Conservation (phyloP, 2,888 invertebrate species). For the Carterocephalus palaemon region DNA sequence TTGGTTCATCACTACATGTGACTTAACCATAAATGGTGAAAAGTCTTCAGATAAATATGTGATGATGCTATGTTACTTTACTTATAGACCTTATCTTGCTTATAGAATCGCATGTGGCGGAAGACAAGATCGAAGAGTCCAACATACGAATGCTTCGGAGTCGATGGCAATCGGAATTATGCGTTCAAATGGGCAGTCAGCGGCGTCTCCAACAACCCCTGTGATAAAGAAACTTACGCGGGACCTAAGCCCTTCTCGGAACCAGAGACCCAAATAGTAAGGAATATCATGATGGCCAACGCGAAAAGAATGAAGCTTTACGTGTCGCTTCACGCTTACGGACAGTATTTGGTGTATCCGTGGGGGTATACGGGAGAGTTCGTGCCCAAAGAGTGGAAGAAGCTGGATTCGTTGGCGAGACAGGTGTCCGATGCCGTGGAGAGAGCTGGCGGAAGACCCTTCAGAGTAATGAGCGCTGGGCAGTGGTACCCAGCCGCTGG, state of each 20-base stretch:
- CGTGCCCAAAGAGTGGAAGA: conserved; percentile 69
- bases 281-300: conserved; percentile 72
- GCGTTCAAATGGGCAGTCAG: conserved; percentile 82
- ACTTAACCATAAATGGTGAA: too few species aligned
- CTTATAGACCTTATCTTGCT: too few species aligned
- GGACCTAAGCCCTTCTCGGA: conserved; percentile 81
- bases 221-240: conserved; percentile 78
- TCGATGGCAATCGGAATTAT: conserved; percentile 85
- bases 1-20: too few species aligned
- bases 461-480: conserved; percentile 69
- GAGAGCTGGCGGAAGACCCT: conserved; percentile 62
- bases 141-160: conserved; percentile 73
- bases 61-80: too few species aligned
- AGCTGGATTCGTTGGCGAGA: conserved; percentile 60
- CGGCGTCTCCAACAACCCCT: conserved; percentile 81
- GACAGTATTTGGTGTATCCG: conserved; percentile 81
- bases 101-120: conserved; percentile 81
- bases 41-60: too few species aligned
- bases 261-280: conserved; percentile 77
- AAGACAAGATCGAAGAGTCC: conserved; percentile 75
- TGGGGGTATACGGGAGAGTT: conserved; percentile 79
- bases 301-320: conserved; percentile 79
- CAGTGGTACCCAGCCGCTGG: conserved; percentile 81
- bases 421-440: conserved; percentile 60
- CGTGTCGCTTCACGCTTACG: conserved; percentile 84